phyloP scores from a whole-genome alignment of 2,113 vertebrate genomes.

The Porphyrio hochstetteri region DNA sequence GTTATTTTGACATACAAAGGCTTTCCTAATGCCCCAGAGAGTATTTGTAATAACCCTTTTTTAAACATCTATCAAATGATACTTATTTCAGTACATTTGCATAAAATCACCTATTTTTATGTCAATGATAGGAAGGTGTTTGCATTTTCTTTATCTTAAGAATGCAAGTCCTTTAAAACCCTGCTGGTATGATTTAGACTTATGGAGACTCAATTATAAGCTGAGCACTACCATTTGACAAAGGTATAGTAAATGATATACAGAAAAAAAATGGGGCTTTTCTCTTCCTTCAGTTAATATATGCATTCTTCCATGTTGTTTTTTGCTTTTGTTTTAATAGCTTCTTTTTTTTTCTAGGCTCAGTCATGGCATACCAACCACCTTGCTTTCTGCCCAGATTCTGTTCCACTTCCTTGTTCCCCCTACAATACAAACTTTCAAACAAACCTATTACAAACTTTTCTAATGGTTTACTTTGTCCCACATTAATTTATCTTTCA shows the following conservation, averaged over 20 bases:
- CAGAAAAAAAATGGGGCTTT: fast-evolving
- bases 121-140: not conserved
- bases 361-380: not conserved
- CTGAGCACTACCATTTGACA: not conserved
- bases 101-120: not conserved
- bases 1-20: not conserved
- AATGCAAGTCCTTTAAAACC: not conserved
- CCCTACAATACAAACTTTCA: not conserved
- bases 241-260: not conserved
- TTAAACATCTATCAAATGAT: not conserved
- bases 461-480: slow-evolving; percentile 41
- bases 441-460: not conserved
- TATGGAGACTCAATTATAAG: not conserved
- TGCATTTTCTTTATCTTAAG: not conserved
- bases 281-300: not conserved
- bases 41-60: not conserved
- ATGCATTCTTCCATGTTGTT: not conserved
- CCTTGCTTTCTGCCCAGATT: not conserved
- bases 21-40: not conserved
- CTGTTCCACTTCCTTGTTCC: not conserved
- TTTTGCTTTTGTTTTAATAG: not conserved
- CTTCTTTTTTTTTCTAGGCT: not conserved
- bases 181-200: not conserved
- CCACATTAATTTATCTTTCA: slow-evolving; percentile 48
- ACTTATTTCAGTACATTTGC: not conserved